Conservation (phyloP, 2,797 vertebrate species). For the Lerista edwardsae region DNA sequence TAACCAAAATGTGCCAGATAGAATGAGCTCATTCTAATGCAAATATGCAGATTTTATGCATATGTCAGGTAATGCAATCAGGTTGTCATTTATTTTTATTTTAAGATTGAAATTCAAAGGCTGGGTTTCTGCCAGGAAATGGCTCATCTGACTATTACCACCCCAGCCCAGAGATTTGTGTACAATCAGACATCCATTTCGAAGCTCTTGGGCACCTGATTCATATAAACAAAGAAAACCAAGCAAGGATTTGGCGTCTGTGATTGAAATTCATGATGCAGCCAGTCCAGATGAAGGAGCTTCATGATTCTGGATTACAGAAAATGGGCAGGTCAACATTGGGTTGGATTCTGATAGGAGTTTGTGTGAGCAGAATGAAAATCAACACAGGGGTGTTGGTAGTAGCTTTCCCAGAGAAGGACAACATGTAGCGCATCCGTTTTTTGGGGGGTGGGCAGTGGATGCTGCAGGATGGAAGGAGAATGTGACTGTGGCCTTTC, state of each 20-base stretch:
- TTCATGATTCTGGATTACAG: background rate
- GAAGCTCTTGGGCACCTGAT: background rate
- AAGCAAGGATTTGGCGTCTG: background rate
- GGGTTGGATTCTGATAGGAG: no score
- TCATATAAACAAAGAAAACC: background rate
- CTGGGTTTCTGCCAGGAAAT: background rate
- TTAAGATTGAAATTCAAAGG: conserved; percentile 27
- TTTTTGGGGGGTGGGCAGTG: no score
- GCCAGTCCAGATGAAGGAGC: background rate
- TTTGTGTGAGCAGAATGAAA: no score
- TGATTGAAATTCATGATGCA: background rate
- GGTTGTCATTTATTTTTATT: background rate
- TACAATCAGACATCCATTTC: background rate
- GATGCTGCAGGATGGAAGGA: no score
- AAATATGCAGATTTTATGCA: background rate
- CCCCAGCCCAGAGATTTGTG: conserved; percentile 18
- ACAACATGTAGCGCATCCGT: no score
- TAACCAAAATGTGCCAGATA: conserved; percentile 34
- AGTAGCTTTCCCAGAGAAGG: no score
- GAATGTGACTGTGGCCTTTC: no score
- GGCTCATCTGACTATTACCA: background rate
- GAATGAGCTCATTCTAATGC: conserved; percentile 45
- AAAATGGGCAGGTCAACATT: background rate
- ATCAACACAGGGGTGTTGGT: background rate
- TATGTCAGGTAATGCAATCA: background rate